Conservation (phyloP, 2,113 vertebrate species). For the Takifugu flavidus region DNA sequence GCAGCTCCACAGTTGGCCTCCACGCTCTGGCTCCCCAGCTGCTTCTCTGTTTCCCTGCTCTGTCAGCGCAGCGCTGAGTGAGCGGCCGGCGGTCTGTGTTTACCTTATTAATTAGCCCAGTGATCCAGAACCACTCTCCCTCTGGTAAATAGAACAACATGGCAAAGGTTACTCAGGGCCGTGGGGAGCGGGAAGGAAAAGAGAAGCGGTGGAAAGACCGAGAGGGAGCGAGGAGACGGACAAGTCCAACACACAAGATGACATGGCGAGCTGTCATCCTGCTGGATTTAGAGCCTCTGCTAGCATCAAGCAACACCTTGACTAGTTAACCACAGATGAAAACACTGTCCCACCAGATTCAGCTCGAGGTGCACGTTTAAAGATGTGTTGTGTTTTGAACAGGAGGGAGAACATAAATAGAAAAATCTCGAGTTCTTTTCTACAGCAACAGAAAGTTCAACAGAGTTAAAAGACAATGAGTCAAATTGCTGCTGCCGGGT, state of each 20-base stretch:
- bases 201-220: no score
- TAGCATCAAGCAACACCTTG: no score
- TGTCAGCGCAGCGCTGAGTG: slow-evolving; percentile 57
- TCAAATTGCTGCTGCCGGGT: slow-evolving; percentile 5
- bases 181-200: not conserved
- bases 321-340: no score
- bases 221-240: no score
- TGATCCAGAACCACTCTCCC: slow-evolving; percentile 68
- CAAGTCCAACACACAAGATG: no score
- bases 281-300: no score
- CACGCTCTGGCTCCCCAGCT: slow-evolving; percentile 13
- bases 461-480: slow-evolving; percentile 1
- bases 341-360: no score
- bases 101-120: slow-evolving; percentile 71
- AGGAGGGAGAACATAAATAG: no score
- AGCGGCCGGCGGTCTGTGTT: slow-evolving; percentile 49
- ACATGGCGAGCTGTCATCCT: no score
- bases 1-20: not conserved
- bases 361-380: no score
- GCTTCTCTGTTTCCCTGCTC: slow-evolving; percentile 26
- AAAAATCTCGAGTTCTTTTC: no score
- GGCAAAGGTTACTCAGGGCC: slow-evolving; percentile 39
- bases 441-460: not conserved
- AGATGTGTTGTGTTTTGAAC: no score
- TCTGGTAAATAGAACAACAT: slow-evolving; percentile 60